A percentile compares a stretch with the other conserved stretches of the same genome.
These are phyloP conservation scores for Leptinotarsa lineolata DNA, from an alignment of 1,140 invertebrate genomes.

Conservation along the genomic window DNA sequence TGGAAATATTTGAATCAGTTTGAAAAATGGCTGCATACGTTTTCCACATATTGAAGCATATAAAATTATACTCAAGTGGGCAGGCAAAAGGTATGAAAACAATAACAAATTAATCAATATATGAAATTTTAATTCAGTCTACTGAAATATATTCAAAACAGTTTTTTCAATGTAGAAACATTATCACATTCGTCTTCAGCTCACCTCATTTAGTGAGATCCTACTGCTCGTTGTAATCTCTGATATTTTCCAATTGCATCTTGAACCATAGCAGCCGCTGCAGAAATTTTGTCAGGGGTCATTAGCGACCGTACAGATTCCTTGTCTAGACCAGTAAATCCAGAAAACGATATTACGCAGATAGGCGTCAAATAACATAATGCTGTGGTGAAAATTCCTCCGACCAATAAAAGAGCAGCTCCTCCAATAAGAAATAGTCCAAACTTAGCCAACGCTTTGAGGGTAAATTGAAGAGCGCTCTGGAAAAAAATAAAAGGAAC, in stretches of 20 bases:
- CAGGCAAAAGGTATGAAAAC: too few species aligned
- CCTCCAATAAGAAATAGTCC: slow-evolving; percentile 63
- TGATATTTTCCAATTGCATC: slow-evolving; percentile 70
- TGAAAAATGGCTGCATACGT: too few species aligned
- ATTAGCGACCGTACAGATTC: slow-evolving; percentile 57
- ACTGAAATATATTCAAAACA: too few species aligned
- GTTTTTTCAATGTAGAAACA: too few species aligned
- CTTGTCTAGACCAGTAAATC: slow-evolving; percentile 49
- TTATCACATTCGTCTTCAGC: too few species aligned
- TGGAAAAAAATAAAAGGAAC: slow-evolving; percentile 38
- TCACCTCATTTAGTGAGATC: slow-evolving; percentile 41
- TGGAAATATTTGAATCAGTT: too few species aligned
- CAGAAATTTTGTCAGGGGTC: slow-evolving; percentile 62
- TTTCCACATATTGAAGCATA: too few species aligned
- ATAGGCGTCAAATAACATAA: slow-evolving; percentile 69
- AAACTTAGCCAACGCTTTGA: slow-evolving; percentile 55
- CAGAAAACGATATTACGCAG: slow-evolving; percentile 65
- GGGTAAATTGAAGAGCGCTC: slow-evolving; percentile 50
- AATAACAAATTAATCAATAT: too few species aligned
- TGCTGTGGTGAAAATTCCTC: slow-evolving; percentile 59
- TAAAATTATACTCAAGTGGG: too few species aligned
- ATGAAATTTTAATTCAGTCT: too few species aligned
- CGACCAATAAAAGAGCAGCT: slow-evolving; percentile 53
- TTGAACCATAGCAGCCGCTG: slow-evolving; percentile 65
- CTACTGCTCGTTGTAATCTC: slow-evolving; percentile 57